phyloP scores from a whole-genome alignment of 2,888 invertebrate species.

The Agrotis segetum region DNA sequence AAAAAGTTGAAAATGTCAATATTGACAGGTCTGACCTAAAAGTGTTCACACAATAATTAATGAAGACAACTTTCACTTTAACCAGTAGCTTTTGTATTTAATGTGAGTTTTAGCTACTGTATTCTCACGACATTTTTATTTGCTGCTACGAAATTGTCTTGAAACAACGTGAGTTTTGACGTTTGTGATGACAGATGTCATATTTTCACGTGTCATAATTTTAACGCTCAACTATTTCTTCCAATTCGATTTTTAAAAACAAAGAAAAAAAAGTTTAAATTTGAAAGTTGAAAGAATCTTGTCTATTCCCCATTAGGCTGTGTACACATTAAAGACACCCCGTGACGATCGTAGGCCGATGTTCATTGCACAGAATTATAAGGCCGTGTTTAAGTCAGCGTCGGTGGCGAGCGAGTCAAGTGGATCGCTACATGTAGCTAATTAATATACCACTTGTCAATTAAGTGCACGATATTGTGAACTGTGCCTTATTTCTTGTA shows the following conservation, averaged over 20 bases:
- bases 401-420: slow-evolving; percentile 67
- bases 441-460: slow-evolving; percentile 69
- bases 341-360: slow-evolving; percentile 69
- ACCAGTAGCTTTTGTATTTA: slow-evolving; percentile 50
- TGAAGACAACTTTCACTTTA: slow-evolving; percentile 59
- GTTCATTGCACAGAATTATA: slow-evolving; percentile 69
- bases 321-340: slow-evolving; percentile 66
- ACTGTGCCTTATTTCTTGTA: slow-evolving; percentile 53
- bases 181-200: slow-evolving; percentile 52
- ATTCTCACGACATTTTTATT: slow-evolving; percentile 49
- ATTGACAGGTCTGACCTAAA: slow-evolving; percentile 61
- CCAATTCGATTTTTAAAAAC: neutral
- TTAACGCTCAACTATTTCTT: neutral
- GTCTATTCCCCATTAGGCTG: slow-evolving; percentile 52
- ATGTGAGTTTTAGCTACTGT: slow-evolving; percentile 52
- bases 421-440: slow-evolving; percentile 62
- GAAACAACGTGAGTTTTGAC: slow-evolving; percentile 6
- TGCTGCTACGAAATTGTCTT: neutral
- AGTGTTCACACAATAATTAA: slow-evolving; percentile 57
- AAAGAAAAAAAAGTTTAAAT: neutral
- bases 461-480: slow-evolving; percentile 61
- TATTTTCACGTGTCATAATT: slow-evolving; percentile 6
- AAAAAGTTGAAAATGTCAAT: slow-evolving; percentile 59
- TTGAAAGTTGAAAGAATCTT: neutral
- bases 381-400: slow-evolving; percentile 60